Base-by-base conservation (phyloP, 2,113 vertebrate genomes). In the Cyanoramphus novaezelandiae region DNA sequence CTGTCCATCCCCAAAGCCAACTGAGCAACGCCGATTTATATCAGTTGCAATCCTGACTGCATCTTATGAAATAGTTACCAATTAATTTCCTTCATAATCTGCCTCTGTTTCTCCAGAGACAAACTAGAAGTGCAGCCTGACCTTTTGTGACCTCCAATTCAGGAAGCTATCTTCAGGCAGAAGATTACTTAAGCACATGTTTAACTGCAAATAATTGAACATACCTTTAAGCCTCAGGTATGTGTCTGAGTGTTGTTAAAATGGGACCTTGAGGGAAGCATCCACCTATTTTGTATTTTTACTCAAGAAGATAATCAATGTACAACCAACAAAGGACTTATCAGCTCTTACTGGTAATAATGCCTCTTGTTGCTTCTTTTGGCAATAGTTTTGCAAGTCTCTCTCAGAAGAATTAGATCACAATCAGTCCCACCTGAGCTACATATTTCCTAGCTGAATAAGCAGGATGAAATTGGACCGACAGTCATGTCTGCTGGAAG, bases 401-500 rank as follows among this genome's bases (percentile, higher is more conserved):
- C 60, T 63, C 62, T 90, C 71, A 12, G 67, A 81, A 93, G 79
- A 82, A 88, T 90, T 82, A 90, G 67, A 29, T 88, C 93, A 86
- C 91, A 86, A 43, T 4, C 86, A 47, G 88, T 82, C 91, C 86
- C 96, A 96, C 86, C 91, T 93, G 93, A 68, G 35, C 93, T 64
- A 67, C 47, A 71, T 55, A 43, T 80, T 92, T 92, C 71, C 39
- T 92, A 74, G 86, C 79, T 93, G 93, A 93, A 92, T 52, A 71
- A 78, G 79, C 57, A 41, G 71, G 82, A 71, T 55, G 75, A 68
- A 93, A 60, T 43, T n/a, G 86, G 82, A 20, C 65, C 4, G 1
- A 7, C 0, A 19, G 41, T 64, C 63, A 10, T 16, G 85, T 70
- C 84, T 94, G 81, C 90, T 94, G 84, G 84, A 92, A 84, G 63